Evolutionary conservation across 1,140 invertebrate species (phyloP).

Genomic region (Parasteatoda tepidariorum): DNA sequence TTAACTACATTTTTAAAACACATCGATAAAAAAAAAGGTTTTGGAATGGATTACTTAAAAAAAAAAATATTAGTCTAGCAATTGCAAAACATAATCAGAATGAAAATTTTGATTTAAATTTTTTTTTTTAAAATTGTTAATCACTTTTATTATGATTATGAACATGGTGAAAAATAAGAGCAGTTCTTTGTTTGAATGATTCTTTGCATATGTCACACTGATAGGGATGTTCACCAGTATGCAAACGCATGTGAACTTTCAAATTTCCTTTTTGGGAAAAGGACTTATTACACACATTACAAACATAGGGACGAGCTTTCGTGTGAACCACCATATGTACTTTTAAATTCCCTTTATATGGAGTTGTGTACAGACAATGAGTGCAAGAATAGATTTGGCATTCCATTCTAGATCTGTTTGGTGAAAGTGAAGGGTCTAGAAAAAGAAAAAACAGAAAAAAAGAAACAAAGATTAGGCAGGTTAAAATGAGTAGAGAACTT

Average conservation of each 20-base stretch:
- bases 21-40: no score
- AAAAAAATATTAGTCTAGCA: no score
- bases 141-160: not conserved
- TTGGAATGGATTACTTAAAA: no score
- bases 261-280: constrained; percentile 26
- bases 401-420: not conserved
- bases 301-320: constrained; percentile 11
- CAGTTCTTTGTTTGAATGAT: not conserved
- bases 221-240: constrained; percentile 69
- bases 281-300: constrained; percentile 26
- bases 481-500: not conserved
- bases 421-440: not conserved
- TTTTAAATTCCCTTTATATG: constrained; percentile 28
- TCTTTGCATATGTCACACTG: constrained; percentile 69
- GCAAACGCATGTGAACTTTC: not conserved
- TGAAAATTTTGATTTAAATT: no score
- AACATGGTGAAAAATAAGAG: not conserved
- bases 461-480: not conserved
- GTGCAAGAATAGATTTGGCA: not conserved
- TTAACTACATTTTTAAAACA: no score
- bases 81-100: no score
- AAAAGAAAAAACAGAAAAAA: not conserved
- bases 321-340: not conserved
- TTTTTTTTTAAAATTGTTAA: no score
- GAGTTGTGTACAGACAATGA: not conserved